Evolutionary conservation across 2,113 vertebrate species (phyloP).

Genomic region (Ailuropoda melanoleuca): DNA sequence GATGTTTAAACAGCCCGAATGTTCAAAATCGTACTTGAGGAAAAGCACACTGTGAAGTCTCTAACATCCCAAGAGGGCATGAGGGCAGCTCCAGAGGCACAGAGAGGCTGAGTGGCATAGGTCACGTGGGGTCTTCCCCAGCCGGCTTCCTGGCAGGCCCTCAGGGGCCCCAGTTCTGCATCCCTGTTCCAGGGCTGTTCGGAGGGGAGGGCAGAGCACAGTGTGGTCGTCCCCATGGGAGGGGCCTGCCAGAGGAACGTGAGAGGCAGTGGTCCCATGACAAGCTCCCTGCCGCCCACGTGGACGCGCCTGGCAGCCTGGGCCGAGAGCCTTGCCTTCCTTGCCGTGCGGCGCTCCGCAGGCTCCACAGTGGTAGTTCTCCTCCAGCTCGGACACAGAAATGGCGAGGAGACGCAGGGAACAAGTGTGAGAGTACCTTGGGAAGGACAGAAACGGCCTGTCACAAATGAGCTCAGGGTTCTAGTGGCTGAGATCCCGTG

Average conservation of each 20-base stretch:
- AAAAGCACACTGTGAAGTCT: neutral
- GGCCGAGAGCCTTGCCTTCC: no score
- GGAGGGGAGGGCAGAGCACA: neutral
- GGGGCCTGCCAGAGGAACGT: neutral
- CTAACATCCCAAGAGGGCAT: neutral
- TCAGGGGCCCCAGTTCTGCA: neutral
- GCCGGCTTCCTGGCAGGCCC: neutral
- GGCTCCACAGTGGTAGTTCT: fast-evolving
- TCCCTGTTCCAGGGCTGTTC: neutral
- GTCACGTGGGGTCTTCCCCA: neutral
- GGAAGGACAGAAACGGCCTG: neutral
- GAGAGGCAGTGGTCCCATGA: neutral
- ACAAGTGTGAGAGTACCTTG: neutral
- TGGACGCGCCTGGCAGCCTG: neutral
- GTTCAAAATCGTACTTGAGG: neutral
- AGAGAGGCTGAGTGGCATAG: neutral
- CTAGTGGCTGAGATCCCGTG: neutral
- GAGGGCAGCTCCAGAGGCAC: neutral
- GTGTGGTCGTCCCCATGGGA: neutral
- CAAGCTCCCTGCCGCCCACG: fast-evolving
- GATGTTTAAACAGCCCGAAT: neutral
- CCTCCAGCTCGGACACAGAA: neutral
- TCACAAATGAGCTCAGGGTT: neutral
- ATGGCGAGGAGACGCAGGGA: neutral
- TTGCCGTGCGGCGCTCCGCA: neutral